phyloP scores from a whole-genome alignment of 2,888 invertebrate genomes.

The Arctia plantaginis region DNA sequence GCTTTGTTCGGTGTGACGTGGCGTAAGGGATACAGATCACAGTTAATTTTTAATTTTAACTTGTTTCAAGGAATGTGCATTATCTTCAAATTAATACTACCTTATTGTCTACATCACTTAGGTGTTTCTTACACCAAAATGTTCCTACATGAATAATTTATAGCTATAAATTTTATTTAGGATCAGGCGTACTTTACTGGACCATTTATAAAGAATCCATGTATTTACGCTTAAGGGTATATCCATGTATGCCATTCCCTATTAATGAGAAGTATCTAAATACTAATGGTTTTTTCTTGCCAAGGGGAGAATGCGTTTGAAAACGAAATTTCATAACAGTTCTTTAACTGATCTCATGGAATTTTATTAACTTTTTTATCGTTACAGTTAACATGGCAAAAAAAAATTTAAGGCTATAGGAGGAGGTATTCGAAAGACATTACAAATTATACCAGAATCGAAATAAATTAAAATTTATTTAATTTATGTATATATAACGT shows the following conservation, averaged over 20 bases:
- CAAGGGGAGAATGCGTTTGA: too few relatives aligned
- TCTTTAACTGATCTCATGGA: too few relatives aligned
- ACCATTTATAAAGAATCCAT: too few relatives aligned
- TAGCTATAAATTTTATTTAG: background rate
- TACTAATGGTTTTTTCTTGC: too few relatives aligned
- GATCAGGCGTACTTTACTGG: background rate
- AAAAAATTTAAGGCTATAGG: background rate
- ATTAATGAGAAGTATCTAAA: too few relatives aligned
- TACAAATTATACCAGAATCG: background rate
- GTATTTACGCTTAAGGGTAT: too few relatives aligned
- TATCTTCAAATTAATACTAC: background rate
- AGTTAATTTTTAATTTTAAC: background rate
- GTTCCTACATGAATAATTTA: background rate
- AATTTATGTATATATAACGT: too few relatives aligned
- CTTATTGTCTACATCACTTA: background rate
- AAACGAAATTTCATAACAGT: too few relatives aligned
- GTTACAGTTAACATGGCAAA: background rate
- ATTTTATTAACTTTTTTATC: too few relatives aligned
- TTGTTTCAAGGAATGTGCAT: background rate
- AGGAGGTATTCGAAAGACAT: background rate
- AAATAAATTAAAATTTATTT: too few relatives aligned
- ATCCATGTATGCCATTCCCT: too few relatives aligned
- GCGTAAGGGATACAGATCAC: background rate
- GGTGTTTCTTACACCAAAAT: background rate
- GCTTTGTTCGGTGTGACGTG: background rate